Base-by-base conservation (phyloP, 1,140 invertebrate genomes). In the Eufriesea mexicana region DNA sequence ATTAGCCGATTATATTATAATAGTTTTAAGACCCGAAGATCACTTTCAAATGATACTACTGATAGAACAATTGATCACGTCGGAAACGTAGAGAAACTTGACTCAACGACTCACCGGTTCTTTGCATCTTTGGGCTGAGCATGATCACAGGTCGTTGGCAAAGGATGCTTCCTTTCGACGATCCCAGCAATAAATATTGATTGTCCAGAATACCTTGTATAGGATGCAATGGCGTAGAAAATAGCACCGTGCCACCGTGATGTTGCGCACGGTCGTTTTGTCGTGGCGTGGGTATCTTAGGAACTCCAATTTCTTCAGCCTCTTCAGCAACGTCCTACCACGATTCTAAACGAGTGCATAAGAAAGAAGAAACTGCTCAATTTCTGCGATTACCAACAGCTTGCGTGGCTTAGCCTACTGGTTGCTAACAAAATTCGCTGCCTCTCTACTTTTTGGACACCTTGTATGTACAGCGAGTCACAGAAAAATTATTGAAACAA, bases 61-160 rank as follows among this genome's bases (percentile, higher is more conserved):
- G 35, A 35, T 35, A 35, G 4, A 35, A 35, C 35, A 35, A 35
- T 35, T 35, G 35, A 4, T 35, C 35, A 35, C 35, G 35, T 35
- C 35, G 35, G 35, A 35, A 35, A 4, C 35, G 35, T 35, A 35
- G 35, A 35, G 35, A 35, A 35, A 35, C 35, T 47, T 35, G 0
- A 12, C 20, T 35, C 1, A 18, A 35, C 18, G 35, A 76, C 89
- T 91, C 59, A 92, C 91, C 90, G 20, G 96, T 96, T 75, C 97
- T 96, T 95, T 98, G 97, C 96, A 98, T 97, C 92, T 97, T 97
- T 14, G 97, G 97, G 91, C 97, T 97, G 84, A 97, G 93, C 96
- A 97, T 97, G 79, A 80, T 89, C 79, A 57, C 71, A 79, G 68
- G 42, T 82, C 49, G 72, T 70, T 71, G 66, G 1, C 61, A 47